phyloP scores from a whole-genome alignment of 2,797 vertebrate species.

The Rallus crepitans region DNA sequence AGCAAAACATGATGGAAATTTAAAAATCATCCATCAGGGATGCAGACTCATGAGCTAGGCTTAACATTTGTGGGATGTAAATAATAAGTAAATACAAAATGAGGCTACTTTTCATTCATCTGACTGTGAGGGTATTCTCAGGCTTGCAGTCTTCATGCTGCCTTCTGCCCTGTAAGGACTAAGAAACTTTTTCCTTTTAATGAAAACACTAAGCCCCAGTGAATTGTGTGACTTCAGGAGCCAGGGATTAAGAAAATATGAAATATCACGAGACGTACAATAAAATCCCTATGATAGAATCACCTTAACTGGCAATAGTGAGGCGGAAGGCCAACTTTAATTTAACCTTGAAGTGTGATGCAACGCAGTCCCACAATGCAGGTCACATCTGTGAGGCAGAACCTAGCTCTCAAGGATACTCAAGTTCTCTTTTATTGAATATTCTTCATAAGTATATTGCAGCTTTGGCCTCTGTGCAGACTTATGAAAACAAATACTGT shows the following conservation, averaged over 20 bases:
- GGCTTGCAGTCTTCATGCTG: background rate
- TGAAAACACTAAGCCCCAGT: slow-evolving; percentile 16
- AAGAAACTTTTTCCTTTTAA: slow-evolving; percentile 22
- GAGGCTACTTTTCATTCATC: background rate
- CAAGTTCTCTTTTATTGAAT: slow-evolving; percentile 53
- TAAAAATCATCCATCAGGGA: background rate
- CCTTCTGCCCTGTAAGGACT: background rate
- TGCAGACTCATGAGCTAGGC: background rate
- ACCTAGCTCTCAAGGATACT: background rate
- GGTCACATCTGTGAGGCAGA: slow-evolving; percentile 57
- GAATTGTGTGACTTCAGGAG: slow-evolving; percentile 29
- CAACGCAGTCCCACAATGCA: slow-evolving; percentile 30
- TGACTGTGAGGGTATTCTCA: background rate
- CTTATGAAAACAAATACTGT: slow-evolving; percentile 17
- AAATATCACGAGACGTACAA: slow-evolving; percentile 34
- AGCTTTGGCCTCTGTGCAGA: slow-evolving; percentile 6
- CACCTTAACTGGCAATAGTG: slow-evolving; percentile 8
- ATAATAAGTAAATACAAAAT: background rate
- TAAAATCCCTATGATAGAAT: slow-evolving; percentile 40
- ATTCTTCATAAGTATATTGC: slow-evolving; percentile 22
- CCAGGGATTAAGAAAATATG: slow-evolving; percentile 51
- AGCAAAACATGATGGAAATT: background rate
- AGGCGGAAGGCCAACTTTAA: slow-evolving; percentile 44
- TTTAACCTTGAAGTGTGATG: slow-evolving; percentile 49
- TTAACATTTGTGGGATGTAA: background rate